Base-by-base conservation (phyloP, 2,888 invertebrate genomes). In the Monopis laevigella region DNA sequence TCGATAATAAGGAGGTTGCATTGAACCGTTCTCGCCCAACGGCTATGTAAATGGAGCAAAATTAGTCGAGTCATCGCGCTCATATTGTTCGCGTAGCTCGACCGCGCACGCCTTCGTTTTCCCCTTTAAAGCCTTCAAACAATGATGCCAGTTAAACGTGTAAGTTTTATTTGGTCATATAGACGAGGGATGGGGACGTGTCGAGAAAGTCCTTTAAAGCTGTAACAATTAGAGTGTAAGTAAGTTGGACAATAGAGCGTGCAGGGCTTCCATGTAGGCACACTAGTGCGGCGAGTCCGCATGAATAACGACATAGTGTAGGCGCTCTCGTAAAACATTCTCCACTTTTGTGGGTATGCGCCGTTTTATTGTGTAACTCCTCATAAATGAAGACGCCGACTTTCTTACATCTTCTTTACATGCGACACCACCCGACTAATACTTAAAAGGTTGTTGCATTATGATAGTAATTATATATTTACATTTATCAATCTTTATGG, bases 1-100 rank as follows among this genome's bases (percentile, higher is more conserved):
- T 56, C 64, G 58, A 71, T 77, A 69, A 66, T 70, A 67, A 66
- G 62, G 60, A 61, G 56, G 59, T 53, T 32, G 16, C 32, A 8
- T 21, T 8, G 6, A 8, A 58, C 51, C 59, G 58, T 65, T 57
- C 56, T 53, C 8, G 54, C 55, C 56, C 53, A 58, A 63, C 34
- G 21, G 36, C 36, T 36, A 36, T 36, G 36, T 36, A 36, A 36
- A 36, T 36, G 36, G 36, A 36, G 36, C 36, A 21, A 21, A 36
- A 36, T 36, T 21, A 60, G 55, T 51, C 51, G 55, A 36, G 36
- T 42, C 35, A 55, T 52, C 55, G 63, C 62, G 59, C 60, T 19
- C 11, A 21, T 21, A 36, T 36, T 36, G 36, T 36, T 21, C 21
- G n/a, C 13, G 18, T n/a, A 11, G 7, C 18, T 17, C 34, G 16